Base-by-base conservation (phyloP, 2,113 vertebrate genomes). In the Microcebus lehilahytsara region DNA sequence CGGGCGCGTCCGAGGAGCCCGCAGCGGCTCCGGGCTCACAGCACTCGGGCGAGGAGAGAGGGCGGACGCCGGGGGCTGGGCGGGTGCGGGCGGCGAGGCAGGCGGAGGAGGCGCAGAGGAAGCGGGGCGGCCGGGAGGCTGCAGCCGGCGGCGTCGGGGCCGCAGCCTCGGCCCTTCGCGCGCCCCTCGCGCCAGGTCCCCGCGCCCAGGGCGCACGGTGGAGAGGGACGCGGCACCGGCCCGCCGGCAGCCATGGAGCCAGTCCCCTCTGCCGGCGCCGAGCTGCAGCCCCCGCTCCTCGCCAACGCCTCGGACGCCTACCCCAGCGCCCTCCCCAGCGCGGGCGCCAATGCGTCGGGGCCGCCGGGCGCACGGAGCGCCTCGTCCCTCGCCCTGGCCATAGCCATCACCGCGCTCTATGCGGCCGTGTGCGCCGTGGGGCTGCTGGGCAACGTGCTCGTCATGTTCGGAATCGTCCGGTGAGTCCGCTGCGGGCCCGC, bases 401-500 rank as follows among this genome's bases (percentile, higher is more conserved):
- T 99, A 27, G 99, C 99, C 93, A 99, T 99, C 98, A 99, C 99
- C 4, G 99, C 99, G 9, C 99, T 99, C 6, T 99, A 99, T 98
- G 99, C 99, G 0, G 99, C 99, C 27, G 99, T 99, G 98, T 99
- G 99, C 72, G 99, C 99, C 83, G 99, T 99, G 97, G 99, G 99
- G 93, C 99, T 99, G 89, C 98, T 99, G 96, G 99, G 99, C 71
- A 99, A 99, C 98, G 74, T 99, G 77, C 99, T 99, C 6, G 99
- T 99, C 22, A 99, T 99, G 99, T 99, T 99, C 81, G 99, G 99
- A 62, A 99, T 99, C 95, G 99, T 99, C 97, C 99, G 99, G 99
- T 99, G 99, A 99, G 99, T 96, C 93, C 1, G 34, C 89, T 9
- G n/a, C n/a, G n/a, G n/a, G n/a, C n/a, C n/a, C n/a, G n/a, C n/a